phyloP scores from a whole-genome alignment of 2,888 invertebrate genomes.

The Himalopsyche anomala region DNA sequence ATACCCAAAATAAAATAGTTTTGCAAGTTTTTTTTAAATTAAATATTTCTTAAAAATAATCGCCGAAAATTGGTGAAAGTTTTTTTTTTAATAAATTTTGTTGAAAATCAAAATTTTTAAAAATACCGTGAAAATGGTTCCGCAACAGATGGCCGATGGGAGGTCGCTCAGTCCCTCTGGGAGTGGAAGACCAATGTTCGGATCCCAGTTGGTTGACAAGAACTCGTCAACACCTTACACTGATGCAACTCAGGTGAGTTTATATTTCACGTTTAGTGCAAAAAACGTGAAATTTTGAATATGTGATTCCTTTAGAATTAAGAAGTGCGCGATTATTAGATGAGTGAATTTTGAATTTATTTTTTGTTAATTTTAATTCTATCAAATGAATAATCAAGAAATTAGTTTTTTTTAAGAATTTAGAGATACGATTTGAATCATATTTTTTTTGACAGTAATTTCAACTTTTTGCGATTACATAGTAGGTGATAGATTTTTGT shows the following conservation, averaged over 20 bases:
- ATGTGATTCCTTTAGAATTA: neutral
- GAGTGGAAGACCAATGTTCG: conserved; percentile 86
- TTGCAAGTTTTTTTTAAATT: neutral
- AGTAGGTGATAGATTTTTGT: no score
- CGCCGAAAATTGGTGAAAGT: neutral
- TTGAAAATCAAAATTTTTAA: conserved; percentile 36
- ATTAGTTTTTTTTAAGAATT: no score
- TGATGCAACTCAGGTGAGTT: conserved; percentile 96
- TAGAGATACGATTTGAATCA: no score
- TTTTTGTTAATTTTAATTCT: no score
- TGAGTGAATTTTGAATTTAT: neutral
- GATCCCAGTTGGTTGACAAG: conserved; percentile 93
- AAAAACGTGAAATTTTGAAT: neutral
- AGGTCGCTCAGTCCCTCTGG: conserved; percentile 79
- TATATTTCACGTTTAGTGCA: neutral
- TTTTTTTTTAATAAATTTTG: conserved; percentile 45
- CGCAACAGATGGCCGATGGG: conserved; percentile 81
- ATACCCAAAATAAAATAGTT: neutral
- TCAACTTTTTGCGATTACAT: no score
- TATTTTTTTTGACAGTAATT: no score
- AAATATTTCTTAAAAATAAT: conserved; percentile 41
- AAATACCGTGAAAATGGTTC: conserved; percentile 79
- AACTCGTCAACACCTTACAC: conserved; percentile 97
- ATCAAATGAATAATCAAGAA: no score
- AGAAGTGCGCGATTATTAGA: conserved; percentile 18